These are phyloP conservation scores for Pteronura brasiliensis DNA, from an alignment of 2,113 vertebrate species.

Conservation along the genomic window DNA sequence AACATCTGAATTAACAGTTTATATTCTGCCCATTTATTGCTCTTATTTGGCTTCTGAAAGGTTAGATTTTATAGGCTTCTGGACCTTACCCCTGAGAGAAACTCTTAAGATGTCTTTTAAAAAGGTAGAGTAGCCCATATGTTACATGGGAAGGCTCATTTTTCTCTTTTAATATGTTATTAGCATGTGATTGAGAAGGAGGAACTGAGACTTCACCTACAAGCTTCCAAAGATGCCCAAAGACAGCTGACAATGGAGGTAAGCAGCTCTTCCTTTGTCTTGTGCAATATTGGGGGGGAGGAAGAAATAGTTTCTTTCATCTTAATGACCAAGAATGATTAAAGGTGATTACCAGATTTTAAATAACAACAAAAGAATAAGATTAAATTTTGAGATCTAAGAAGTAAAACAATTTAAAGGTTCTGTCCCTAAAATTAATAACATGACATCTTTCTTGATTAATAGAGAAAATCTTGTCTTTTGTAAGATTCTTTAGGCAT, in stretches of 20 bases:
- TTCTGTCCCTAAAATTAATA: not conserved
- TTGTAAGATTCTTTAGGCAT: conserved; percentile 40
- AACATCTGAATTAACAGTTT: not conserved
- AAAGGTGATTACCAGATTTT: not conserved
- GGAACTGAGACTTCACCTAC: conserved; percentile 95
- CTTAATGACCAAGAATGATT: not conserved
- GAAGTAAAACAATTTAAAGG: conserved; percentile 30
- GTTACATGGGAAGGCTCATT: not conserved
- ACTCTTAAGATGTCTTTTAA: conserved; percentile 2
- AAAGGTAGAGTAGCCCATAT: not conserved
- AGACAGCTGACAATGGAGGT: conserved; percentile 97
- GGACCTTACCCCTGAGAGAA: not conserved
- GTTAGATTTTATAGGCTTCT: not conserved
- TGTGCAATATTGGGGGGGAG: not conserved
- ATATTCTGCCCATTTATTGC: conserved; percentile 24
- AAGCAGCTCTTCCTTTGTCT: conserved; percentile 9
- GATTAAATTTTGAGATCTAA: conserved; percentile 14
- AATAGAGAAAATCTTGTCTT: not conserved
- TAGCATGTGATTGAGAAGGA: conserved; percentile 98
- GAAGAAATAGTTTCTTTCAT: not conserved
- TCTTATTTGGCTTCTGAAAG: not conserved
- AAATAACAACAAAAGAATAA: not conserved
- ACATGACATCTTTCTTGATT: not conserved
- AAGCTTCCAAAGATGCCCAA: conserved; percentile 98
- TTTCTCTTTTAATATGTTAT: conserved; percentile 63